A percentile compares a stretch with the other conserved stretches of the same genome.
Conservation (phyloP, 1,140 invertebrate genomes). For the Platyscapa corneri region DNA sequence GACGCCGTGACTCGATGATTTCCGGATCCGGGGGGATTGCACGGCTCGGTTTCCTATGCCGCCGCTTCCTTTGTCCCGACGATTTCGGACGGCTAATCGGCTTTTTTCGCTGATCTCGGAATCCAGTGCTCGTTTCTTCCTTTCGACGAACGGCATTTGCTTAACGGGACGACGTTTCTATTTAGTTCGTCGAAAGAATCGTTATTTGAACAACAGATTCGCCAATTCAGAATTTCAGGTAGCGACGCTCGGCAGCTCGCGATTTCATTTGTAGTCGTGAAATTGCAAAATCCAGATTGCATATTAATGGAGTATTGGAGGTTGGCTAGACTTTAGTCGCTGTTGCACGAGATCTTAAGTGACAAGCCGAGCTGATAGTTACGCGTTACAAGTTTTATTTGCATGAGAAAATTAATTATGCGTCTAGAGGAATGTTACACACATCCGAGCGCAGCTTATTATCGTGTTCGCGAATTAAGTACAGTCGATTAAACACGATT, state of each 20-base stretch:
- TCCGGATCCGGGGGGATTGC: slow-evolving; percentile 19
- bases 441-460: background rate
- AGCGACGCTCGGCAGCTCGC: background rate
- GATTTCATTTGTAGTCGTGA: background rate
- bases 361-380: background rate
- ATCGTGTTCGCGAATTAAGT: background rate
- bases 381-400: background rate
- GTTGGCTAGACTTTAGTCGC: background rate
- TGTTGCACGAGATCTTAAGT: background rate
- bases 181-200: too few relatives aligned
- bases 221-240: too few relatives aligned
- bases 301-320: background rate
- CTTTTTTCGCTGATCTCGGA: background rate
- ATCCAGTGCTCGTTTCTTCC: background rate
- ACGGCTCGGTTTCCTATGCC: background rate
- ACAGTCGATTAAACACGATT: background rate
- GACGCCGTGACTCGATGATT: slow-evolving; percentile 12
- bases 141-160: background rate
- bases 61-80: background rate
- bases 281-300: background rate
- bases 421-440: background rate
- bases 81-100: too few relatives aligned
- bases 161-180: too few relatives aligned
- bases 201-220: too few relatives aligned
- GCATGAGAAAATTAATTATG: background rate